phyloP scores from a whole-genome alignment of 2,113 vertebrate species.

The Gracilinanus agilis region DNA sequence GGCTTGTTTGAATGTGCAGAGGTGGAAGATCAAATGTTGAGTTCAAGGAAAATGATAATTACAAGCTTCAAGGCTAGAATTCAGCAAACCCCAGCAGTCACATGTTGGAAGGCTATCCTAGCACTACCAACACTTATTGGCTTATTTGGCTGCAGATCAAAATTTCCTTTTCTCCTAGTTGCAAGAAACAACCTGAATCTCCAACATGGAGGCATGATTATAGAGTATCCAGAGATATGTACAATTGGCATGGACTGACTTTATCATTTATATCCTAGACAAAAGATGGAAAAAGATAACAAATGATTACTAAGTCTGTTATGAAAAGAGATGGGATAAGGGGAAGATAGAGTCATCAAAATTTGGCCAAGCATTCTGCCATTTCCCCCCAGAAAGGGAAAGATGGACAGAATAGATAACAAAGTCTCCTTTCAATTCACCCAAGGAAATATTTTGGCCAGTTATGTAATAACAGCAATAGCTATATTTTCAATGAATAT shows the following conservation, averaged over 20 bases:
- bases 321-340: neutral
- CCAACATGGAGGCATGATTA: slow-evolving; percentile 10
- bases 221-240: neutral
- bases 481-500: slow-evolving; percentile 54
- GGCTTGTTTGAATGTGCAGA: neutral
- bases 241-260: neutral
- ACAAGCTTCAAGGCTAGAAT: neutral
- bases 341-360: slow-evolving; percentile 33
- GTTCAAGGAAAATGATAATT: slow-evolving; percentile 10
- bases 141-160: slow-evolving; percentile 22
- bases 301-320: neutral
- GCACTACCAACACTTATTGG: neutral
- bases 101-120: neutral
- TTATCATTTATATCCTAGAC: neutral
- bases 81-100: neutral
- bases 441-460: slow-evolving; percentile 58
- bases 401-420: slow-evolving; percentile 61
- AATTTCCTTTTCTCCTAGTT: slow-evolving; percentile 9
- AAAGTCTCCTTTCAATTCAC: slow-evolving; percentile 49
- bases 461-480: slow-evolving; percentile 48
- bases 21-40: neutral
- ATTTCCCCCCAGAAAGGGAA: slow-evolving; percentile 11
- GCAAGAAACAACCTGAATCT: slow-evolving; percentile 7
- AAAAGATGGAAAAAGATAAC: slow-evolving; percentile 4
- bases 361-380: slow-evolving; percentile 38